Evolutionary conservation across 2,113 vertebrate genomes (phyloP).

Genomic region (Rhinopithecus roxellana): DNA sequence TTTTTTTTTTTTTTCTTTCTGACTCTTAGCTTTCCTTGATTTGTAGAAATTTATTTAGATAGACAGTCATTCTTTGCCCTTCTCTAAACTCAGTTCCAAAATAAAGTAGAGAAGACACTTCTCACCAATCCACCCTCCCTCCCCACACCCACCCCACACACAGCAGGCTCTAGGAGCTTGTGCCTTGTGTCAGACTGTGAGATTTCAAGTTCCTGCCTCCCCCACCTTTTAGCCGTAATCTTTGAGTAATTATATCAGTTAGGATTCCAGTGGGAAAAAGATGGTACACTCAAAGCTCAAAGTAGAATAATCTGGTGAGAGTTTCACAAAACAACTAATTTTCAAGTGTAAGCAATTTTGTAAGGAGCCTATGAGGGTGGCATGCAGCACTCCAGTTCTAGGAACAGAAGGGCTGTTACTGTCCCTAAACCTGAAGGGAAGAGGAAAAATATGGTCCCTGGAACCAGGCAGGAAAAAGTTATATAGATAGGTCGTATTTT

Average conservation of each 20-base stretch:
- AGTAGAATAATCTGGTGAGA: not conserved
- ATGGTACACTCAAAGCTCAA: not conserved
- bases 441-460: not conserved
- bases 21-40: not conserved
- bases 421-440: not conserved
- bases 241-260: not conserved
- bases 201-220: not conserved
- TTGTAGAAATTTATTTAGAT: constrained; percentile 18
- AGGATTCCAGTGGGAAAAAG: not conserved
- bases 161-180: not conserved
- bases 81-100: not conserved
- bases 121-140: not conserved
- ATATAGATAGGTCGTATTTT: not conserved
- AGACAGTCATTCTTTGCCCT: not conserved
- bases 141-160: rapidly evolving
- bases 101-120: not conserved
- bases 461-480: not conserved
- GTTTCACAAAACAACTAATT: not conserved
- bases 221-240: not conserved
- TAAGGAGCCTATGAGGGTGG: not conserved
- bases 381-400: not conserved
- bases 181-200: not conserved
- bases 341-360: not conserved
- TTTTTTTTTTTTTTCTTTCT: not conserved
- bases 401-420: not conserved